Evolutionary conservation across 1,140 invertebrate species (phyloP).

Genomic region (Macrotrachela quadricornifera): DNA sequence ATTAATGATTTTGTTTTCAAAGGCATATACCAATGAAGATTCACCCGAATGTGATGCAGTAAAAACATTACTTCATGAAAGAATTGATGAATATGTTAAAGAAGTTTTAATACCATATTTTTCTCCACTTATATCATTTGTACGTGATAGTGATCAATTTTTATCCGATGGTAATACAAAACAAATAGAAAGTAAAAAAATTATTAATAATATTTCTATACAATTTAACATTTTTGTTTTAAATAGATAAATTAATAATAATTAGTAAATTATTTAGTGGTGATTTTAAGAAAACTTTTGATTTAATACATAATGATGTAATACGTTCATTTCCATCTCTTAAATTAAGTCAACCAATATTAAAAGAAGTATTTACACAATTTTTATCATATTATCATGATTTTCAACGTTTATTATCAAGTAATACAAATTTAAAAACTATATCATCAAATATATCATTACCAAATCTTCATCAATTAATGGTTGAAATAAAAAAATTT

Average conservation of each 20-base stretch:
- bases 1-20: too few species aligned
- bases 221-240: conserved; percentile 10
- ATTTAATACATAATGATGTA: conserved; percentile 78
- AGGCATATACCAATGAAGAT: conserved; percentile 44
- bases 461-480: conserved; percentile 92
- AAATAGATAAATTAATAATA: conserved; percentile 47
- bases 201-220: neutral
- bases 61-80: conserved; percentile 56
- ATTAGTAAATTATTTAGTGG: conserved; percentile 68
- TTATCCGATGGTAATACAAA: conserved; percentile 51
- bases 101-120: conserved; percentile 86
- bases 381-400: conserved; percentile 91
- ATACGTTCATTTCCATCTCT: conserved; percentile 84
- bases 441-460: conserved; percentile 59
- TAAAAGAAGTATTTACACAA: conserved; percentile 71
- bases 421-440: conserved; percentile 35
- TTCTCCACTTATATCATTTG: conserved; percentile 80
- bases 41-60: conserved; percentile 83
- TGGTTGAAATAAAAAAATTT: conserved; percentile 87
- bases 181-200: conserved; percentile 46
- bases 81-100: conserved; percentile 82
- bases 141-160: conserved; percentile 66
- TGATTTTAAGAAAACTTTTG: conserved; percentile 80
- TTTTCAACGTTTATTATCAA: conserved; percentile 80
- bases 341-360: conserved; percentile 69